Evolutionary conservation across 2,797 vertebrate species (phyloP), one percentile per base, ranked within the genome.

Genomic region (Pantherophis alleghaniensis): DNA sequence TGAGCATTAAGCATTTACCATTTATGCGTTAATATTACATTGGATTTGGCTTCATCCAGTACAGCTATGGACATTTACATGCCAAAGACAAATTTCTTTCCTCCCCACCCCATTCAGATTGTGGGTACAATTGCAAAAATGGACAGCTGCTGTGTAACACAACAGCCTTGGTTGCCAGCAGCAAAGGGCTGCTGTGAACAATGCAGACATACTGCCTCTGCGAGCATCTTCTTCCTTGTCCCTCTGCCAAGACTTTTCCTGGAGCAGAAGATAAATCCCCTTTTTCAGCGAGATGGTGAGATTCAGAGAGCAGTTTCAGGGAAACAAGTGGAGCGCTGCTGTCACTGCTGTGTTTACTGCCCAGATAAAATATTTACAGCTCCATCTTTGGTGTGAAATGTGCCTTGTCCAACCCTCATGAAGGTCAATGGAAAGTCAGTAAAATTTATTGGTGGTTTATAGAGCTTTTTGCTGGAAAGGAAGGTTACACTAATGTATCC

Each of bases 331-430:
- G 93, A 92, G 4, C 89, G 94, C 96, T 96, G 88, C 94, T 95
- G 90, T 94, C 57, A 26, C 94, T 89, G 0, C 92, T 89, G 96
- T 96, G 97, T 97, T 97, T 97, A 97, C 97, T 94, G 96, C 96
- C 94, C 96, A 95, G 95, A 97, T 92, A 95, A 97, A 97, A 96
- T 98, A 97, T 97, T 97, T 97, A 98, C 96, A 95, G 96, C 97
- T 95, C 95, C 93, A 57, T 97, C 96, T 97, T 94, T 60, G 93
- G 92, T 95, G 94, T 86, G 95, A 96, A 97, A 95, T 94, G 96
- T 59, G 95, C 90, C 96, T 97, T 95, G 95, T 94, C 90, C 94
- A 91, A 94, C 79, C 94, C 96, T 96, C 87, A 0, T 3, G 96
- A 97, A 97, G 97, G 97, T 97, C 97, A 95, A 92, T 2, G 92